Conservation (phyloP, 2,113 vertebrate species). For the Heterochromis multidens region DNA sequence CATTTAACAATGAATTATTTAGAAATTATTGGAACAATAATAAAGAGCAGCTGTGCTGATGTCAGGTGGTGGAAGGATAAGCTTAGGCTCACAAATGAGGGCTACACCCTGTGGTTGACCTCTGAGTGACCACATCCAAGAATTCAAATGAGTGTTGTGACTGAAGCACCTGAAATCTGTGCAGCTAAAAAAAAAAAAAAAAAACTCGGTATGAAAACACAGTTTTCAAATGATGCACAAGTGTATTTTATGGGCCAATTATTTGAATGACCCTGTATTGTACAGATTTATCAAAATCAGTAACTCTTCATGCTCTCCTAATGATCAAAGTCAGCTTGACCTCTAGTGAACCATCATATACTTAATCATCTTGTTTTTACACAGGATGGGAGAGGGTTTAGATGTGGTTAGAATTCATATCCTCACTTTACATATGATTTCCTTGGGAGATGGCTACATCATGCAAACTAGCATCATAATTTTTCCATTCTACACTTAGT, state of each 20-base stretch:
- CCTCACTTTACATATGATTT: constrained; percentile 76
- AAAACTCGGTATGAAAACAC: background rate
- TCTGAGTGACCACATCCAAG: constrained; percentile 65
- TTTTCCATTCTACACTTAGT: constrained; percentile 19
- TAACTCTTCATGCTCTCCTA: background rate
- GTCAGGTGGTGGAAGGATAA: background rate
- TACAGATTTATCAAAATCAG: background rate
- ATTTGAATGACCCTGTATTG: no score
- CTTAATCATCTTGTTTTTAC: constrained; percentile 16
- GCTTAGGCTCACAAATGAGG: constrained; percentile 13
- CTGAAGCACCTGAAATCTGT: background rate
- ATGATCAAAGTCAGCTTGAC: background rate
- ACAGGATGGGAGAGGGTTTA: constrained; percentile 15
- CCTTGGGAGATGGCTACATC: constrained; percentile 64
- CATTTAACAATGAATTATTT: background rate
- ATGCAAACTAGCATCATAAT: constrained; percentile 67
- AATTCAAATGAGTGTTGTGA: constrained; percentile 58
- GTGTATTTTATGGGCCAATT: background rate
- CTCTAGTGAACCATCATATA: background rate
- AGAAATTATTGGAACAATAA: background rate
- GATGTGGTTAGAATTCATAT: constrained; percentile 61
- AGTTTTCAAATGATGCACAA: background rate
- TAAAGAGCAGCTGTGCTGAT: no score
- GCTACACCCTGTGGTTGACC: constrained; percentile 44
- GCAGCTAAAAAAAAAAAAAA: background rate